A percentile compares a stretch with the other conserved stretches of the same genome.
Conservation (phyloP, 2,797 vertebrate genomes). For the Buphagus erythrorhynchus region DNA sequence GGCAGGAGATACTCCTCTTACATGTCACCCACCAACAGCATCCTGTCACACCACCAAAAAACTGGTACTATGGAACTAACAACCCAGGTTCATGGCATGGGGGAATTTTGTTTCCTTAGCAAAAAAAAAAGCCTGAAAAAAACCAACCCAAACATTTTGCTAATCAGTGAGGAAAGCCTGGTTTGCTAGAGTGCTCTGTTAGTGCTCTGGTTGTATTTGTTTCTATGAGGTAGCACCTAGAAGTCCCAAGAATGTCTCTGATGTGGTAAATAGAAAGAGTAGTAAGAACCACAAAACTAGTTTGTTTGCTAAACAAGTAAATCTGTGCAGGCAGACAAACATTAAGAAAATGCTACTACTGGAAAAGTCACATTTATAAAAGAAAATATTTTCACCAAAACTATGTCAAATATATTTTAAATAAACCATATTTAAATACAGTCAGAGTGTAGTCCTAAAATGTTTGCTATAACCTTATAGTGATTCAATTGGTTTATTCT, state of each 20-base stretch:
- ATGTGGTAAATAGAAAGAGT: neutral
- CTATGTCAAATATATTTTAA: neutral
- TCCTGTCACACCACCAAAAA: neutral
- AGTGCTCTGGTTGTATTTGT: neutral
- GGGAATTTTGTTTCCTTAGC: neutral
- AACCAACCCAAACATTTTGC: neutral
- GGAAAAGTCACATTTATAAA: neutral
- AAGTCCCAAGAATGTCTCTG: neutral
- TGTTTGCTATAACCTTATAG: neutral
- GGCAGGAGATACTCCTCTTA: neutral
- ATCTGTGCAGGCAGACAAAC: neutral
- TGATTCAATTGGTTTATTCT: neutral
- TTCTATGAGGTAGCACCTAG: neutral
- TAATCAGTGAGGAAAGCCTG: neutral
- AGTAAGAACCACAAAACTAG: neutral
- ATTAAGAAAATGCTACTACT: neutral
- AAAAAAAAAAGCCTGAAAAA: neutral
- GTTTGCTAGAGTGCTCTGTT: neutral
- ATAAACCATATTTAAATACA: neutral
- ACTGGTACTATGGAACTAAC: neutral
- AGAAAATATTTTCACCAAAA: neutral
- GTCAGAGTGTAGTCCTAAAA: neutral
- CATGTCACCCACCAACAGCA: neutral
- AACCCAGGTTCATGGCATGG: accelerated
- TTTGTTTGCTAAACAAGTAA: neutral